Percentiles rank a stretch among this genome's conserved stretches.
These are phyloP conservation scores for Acanthoscelides obtectus DNA, from an alignment of 2,888 invertebrate genomes.

Conservation along the genomic window DNA sequence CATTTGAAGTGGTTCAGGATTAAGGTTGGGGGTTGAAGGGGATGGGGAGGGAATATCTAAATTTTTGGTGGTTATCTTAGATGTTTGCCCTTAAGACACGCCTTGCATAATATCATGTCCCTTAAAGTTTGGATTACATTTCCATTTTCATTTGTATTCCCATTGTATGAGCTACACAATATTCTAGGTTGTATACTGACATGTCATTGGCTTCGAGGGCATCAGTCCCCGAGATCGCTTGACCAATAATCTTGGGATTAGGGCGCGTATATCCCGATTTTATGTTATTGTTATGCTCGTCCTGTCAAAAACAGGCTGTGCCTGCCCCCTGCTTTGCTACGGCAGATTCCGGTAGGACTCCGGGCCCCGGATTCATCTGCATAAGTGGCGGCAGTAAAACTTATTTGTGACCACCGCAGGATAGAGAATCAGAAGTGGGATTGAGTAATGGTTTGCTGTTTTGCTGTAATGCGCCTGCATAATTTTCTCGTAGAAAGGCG, in stretches of 20 bases:
- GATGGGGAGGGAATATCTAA: too few species aligned
- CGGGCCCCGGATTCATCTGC: background rate
- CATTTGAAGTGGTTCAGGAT: too few species aligned
- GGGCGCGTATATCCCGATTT: background rate
- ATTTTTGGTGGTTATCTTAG: too few species aligned
- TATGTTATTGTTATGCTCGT: background rate
- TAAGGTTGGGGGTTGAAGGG: too few species aligned
- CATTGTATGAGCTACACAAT: too few species aligned
- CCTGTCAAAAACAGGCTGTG: background rate
- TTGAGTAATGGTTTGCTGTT: background rate
- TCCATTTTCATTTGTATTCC: too few species aligned
- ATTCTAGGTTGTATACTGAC: too few species aligned
- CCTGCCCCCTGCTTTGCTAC: background rate
- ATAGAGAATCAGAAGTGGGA: background rate
- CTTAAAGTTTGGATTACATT: too few species aligned
- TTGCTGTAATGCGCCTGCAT: background rate
- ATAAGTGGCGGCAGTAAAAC: background rate
- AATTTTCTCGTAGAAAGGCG: background rate
- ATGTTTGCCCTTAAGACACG: too few species aligned
- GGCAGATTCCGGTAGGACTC: background rate
- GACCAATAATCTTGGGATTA: background rate
- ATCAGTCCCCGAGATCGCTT: background rate
- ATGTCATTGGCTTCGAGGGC: background rate
- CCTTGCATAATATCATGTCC: too few species aligned
- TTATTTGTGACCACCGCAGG: background rate